Evolutionary conservation across 2,797 vertebrate species (phyloP).

Genomic region (Smutsia gigantea): DNA sequence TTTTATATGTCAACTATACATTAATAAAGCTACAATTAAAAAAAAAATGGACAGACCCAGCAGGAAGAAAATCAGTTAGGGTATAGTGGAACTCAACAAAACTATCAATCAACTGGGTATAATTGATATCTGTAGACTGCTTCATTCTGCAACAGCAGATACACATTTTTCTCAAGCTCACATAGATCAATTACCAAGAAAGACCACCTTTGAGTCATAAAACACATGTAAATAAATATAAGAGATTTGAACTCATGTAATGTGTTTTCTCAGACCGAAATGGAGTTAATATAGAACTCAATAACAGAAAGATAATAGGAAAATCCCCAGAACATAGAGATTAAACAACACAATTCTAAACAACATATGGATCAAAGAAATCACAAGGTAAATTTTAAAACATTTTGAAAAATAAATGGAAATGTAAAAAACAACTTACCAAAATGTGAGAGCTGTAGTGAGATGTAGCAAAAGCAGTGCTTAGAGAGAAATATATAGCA

Average conservation of each 20-base stretch:
- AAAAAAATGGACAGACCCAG: background rate
- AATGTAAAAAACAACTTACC: background rate
- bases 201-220: background rate
- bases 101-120: background rate
- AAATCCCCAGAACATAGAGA: background rate
- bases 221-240: background rate
- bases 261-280: background rate
- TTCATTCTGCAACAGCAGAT: background rate
- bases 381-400: background rate
- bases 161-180: background rate
- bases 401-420: background rate
- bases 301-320: background rate
- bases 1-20: background rate
- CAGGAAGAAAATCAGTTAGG: background rate
- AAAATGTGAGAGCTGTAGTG: background rate
- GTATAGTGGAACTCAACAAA: background rate
- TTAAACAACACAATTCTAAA: background rate
- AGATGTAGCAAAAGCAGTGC: background rate
- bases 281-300: background rate
- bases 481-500: background rate
- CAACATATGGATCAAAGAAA: background rate
- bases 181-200: background rate
- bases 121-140: background rate
- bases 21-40: background rate
- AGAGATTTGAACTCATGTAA: background rate